Evolutionary conservation across 2,888 invertebrate species (phyloP), one percentile per base, ranked within the genome.

Genomic region (Drosophila diplacantha): DNA sequence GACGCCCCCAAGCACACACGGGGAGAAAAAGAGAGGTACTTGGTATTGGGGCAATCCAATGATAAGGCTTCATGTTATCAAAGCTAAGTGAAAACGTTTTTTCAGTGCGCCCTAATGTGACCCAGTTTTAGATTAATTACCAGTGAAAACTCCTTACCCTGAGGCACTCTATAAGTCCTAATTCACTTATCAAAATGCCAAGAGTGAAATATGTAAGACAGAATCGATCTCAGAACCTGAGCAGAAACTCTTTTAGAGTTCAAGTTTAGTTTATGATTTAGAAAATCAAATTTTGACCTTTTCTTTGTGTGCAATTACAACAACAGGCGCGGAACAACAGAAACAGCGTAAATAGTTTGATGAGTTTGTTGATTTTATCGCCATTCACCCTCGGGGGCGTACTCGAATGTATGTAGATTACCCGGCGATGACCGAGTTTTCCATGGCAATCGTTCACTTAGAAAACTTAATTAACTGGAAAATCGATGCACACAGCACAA

Each of bases 391-490:
- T 31, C n/a, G n/a, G 50, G 55, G 37, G 56, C 51, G 46, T 20
- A n/a, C 16, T 39, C 24, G 8, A 18, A 37, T 20, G 38, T 41
- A 67, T 58, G 61, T 66, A 44, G 78, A 54, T 75, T 71, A 64
- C 56, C 50, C 41, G 51, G 41, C 46, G 54, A 55, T 75, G 77
- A 47, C 69, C 50, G 37, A 41, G 44, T 49, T 20, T 18, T 39
- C 47, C 35, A 16, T 49, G 43, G 22, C 71, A 71, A 71, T 79
- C 71, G 64, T 47, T 73, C 62, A 60, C 53, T 72, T 68, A 69
- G 75, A 74, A 74, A 67, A 68, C 67, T 66, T 83, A 81, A 83
- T 83, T 75, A 72, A 66, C 66, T 69, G 79, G 56, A 72, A 81
- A 83, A 78, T 83, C 81, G 75, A 72, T 77, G 69, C 50, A 70